Conservation (phyloP, 2,888 invertebrate species). For the Lumbricus terrestris region DNA sequence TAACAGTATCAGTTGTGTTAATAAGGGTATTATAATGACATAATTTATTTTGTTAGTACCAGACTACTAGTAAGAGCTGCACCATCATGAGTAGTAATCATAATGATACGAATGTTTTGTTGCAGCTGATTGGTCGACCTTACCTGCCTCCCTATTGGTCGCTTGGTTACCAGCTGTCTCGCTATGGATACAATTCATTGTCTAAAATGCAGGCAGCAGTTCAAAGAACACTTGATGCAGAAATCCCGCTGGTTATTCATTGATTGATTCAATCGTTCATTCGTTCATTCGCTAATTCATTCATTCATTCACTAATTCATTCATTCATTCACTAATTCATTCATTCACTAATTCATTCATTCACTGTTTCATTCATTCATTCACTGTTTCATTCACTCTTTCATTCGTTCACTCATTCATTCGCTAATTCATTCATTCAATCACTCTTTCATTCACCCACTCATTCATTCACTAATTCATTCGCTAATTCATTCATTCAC, state of each 20-base stretch:
- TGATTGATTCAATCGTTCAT: no score
- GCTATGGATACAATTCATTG: slow-evolving; percentile 62
- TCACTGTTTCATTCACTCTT: no score
- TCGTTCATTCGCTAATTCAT: no score
- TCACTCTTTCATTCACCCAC: no score
- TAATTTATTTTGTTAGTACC: background rate
- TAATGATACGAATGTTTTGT: background rate
- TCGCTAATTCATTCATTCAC: no score
- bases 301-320: no score
- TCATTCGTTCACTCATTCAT: no score
- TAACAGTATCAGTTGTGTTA: background rate
- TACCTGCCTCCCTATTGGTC: slow-evolving; percentile 84
- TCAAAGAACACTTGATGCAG: slow-evolving; percentile 46
- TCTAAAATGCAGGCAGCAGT: slow-evolving; percentile 50
- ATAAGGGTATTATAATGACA: background rate
- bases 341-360: no score
- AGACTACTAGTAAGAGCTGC: background rate
- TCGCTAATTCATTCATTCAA: no score
- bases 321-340: no score
- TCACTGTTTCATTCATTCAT: no score
- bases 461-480: no score
- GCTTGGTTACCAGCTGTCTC: slow-evolving; percentile 82
- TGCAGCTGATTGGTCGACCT: slow-evolving; percentile 69
- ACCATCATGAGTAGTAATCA: background rate
- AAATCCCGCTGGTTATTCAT: slow-evolving; percentile 50